Base-by-base conservation (phyloP, 1,140 invertebrate species). In the Apolygus lucorum region DNA sequence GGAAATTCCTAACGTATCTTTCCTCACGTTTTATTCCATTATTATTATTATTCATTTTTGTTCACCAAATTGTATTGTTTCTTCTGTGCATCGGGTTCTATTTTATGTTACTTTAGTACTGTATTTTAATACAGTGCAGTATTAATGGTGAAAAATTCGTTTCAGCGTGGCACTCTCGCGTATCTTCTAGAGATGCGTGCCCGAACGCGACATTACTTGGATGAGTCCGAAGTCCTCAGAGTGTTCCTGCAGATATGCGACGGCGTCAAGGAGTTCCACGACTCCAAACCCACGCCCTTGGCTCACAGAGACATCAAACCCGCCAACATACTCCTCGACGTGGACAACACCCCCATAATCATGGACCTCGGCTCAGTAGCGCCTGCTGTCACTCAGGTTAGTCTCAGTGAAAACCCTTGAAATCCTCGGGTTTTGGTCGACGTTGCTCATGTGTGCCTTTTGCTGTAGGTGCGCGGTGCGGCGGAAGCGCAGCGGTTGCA, bases 251-350 rank as follows among this genome's bases (percentile, higher is more conserved):
- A 86, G 67, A 86, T 93, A 67, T 91, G 90, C 76, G 85, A 91
- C 75, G 90, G 86, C 2, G 79, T 93, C 0, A 85, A 85, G 78
- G 86, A 85, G 67, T 85, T 94, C 76, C 91, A 94, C 78, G 84
- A 87, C 74, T 81, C 84, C 28, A 85, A 85, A 75, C 90, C 90
- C 22, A 82, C 87, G 67, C 85, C 90, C 25, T 82, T 91, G 73
- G 90, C 90, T 67, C 91, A 93, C 76, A 83, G 91, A 76, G 91
- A 95, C 81, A 77, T 94, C 42, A 94, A 95, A 79, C 90, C 91
- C 68, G 88, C 86, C 28, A 94, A 94, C 81, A 85, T 94, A 73
- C 83, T 92, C 73, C 78, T 94, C 25, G 84, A 84, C 26, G 85
- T 91, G 74, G 85, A 87, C 70, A 84, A 86, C 73, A 84, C 81